Evolutionary conservation across 2,113 vertebrate genomes (phyloP), one percentile per base, ranked within the genome.

Genomic region (Macquaria ambigua): DNA sequence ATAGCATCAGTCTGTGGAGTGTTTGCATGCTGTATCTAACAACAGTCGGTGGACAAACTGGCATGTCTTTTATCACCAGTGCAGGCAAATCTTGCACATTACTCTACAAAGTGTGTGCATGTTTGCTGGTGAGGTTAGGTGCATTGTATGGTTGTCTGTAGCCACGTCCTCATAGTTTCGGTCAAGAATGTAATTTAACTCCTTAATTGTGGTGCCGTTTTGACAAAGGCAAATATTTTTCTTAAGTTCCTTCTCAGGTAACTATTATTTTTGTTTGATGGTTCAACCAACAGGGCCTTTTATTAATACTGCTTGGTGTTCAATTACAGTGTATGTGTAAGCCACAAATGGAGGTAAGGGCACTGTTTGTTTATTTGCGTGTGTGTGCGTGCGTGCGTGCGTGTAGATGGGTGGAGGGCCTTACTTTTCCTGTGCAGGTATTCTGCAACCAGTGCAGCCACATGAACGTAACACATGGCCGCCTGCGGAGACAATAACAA

Each of bases 351-450:
- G 3, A 39, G 6, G 9, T 34, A 8, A 69, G 2, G 55, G 6
- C 14, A n/a, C 18, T 70, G 55, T 37, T 18, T 66, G 31, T 25
- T 25, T 66, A 28, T 43, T n/a, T 55, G 67, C 64, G 77, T 25
- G 43, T 71, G 48, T 75, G 28, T 64, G 50, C 62, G 52, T 62
- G 31, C 46, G 58, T 28, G 58, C 58, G 73, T 52, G 21, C 66
- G 43, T 66, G 41, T 21, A 8, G 1, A 41, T 41, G 0, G 25
- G 1, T 4, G 50, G 15, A 34, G 25, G 8, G 37, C 56, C 98
- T 98, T 97, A 99, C 98, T 99, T 96, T 97, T 99, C 75, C 97
- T 95, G 95, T 98, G 93, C 70, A 99, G 96, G 93, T 99, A 99
- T 89, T 99, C 98, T 7, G 98, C 97, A 72, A 99, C 96, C 0